Evolutionary conservation across 2,888 invertebrate species (phyloP).

Genomic region (Plagodis dolabraria): DNA sequence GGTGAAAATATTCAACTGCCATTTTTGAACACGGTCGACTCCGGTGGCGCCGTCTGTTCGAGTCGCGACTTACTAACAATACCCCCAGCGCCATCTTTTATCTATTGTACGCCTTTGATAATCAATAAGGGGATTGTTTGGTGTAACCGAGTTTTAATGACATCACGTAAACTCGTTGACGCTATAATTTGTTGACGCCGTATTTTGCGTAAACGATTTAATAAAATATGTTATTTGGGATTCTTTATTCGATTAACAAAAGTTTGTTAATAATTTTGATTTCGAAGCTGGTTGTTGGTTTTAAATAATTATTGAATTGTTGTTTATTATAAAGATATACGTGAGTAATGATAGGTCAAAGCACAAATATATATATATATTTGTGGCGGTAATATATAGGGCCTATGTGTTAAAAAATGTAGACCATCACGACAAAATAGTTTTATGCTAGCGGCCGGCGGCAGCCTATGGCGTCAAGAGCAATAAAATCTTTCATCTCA

Average conservation of each 20-base stretch:
- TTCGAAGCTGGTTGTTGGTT: background rate
- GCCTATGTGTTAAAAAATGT: no score
- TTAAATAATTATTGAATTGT: background rate
- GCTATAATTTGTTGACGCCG: constrained; percentile 17
- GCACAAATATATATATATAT: no score
- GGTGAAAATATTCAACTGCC: constrained; percentile 83
- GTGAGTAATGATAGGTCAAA: no score
- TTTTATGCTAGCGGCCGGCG: constrained; percentile 7
- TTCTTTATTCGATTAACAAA: constrained; percentile 14
- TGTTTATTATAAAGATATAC: background rate
- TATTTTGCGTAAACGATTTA: constrained; percentile 17
- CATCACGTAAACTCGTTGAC: constrained; percentile 28
- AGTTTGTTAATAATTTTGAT: constrained; percentile 9
- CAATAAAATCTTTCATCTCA: constrained; percentile 70
- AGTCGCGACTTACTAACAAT: constrained; percentile 74
- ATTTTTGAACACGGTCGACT: constrained; percentile 81
- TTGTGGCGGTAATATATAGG: no score
- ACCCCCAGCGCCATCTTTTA: constrained; percentile 79
- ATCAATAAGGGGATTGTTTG: constrained; percentile 69
- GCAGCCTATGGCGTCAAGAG: constrained; percentile 54
- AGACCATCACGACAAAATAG: background rate
- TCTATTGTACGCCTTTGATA: constrained; percentile 78
- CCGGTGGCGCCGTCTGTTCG: constrained; percentile 83
- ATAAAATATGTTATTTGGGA: constrained; percentile 16
- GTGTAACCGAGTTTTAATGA: constrained; percentile 49